A percentile compares a stretch with the other conserved stretches of the same genome.
These are phyloP conservation scores for Didymodactylos carnosus DNA, from an alignment of 2,888 invertebrate species.

Conservation along the genomic window DNA sequence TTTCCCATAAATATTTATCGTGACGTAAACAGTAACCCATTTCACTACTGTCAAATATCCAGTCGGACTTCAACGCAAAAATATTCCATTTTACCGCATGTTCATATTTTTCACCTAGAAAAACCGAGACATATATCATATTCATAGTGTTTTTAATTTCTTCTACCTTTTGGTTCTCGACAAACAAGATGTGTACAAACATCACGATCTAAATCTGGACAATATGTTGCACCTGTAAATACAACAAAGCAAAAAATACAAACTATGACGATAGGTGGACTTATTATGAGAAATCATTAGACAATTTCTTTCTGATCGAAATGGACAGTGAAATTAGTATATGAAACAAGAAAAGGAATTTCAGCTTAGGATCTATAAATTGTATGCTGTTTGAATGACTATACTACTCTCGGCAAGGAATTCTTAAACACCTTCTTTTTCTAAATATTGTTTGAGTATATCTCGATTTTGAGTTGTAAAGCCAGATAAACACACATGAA, in stretches of 20 bases:
- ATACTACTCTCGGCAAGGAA: too few species aligned
- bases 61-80: conserved; percentile 5
- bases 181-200: conserved; percentile 10
- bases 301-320: too few species aligned
- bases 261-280: too few species aligned
- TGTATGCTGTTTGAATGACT: too few species aligned
- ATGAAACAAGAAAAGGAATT: too few species aligned
- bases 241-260: too few species aligned
- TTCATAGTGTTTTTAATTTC: neutral
- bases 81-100: conserved; percentile 11
- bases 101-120: conserved; percentile 2
- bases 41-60: conserved; percentile 12
- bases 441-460: conserved; percentile 4
- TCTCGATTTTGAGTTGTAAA: neutral
- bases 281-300: too few species aligned
- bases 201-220: conserved; percentile 6
- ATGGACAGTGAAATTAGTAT: too few species aligned
- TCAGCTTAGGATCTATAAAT: too few species aligned
- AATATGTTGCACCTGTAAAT: conserved; percentile 11
- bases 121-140: neutral
- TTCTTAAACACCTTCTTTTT: too few species aligned
- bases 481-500: conserved; percentile 8
- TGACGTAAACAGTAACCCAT: conserved; percentile 6
- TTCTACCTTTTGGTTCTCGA: conserved; percentile 3
- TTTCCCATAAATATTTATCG: neutral